Conservation (phyloP, 2,113 vertebrate genomes). For the Brachyhypopomus gauderio region DNA sequence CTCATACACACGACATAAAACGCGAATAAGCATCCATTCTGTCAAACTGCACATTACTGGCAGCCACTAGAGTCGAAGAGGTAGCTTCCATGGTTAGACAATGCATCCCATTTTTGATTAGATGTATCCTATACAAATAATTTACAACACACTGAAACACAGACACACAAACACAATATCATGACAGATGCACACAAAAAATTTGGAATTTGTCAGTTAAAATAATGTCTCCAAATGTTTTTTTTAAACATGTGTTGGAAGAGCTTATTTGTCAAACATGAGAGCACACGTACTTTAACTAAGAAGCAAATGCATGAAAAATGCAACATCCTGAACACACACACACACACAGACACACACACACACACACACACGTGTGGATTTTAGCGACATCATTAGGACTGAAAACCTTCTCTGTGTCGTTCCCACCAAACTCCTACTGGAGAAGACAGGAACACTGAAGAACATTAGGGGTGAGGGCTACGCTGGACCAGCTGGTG, state of each 20-base stretch:
- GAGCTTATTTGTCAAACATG: conserved; percentile 48
- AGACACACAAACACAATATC: conserved; percentile 6
- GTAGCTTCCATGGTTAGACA: conserved; percentile 94
- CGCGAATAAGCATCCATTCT: conserved; percentile 65
- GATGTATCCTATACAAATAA: conserved; percentile 83
- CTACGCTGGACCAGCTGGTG: background rate
- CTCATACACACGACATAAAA: conserved; percentile 70
- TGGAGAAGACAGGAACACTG: conserved; percentile 1
- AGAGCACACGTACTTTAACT: background rate
- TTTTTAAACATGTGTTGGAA: conserved; percentile 36
- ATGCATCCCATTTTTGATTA: conserved; percentile 84
- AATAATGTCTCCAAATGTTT: conserved; percentile 34
- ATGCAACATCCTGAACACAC: background rate
- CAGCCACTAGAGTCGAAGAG: conserved; percentile 90
- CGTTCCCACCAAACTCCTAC: background rate
- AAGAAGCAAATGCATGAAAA: conserved; percentile 6
- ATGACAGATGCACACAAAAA: conserved; percentile 32
- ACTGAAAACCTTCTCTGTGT: background rate
- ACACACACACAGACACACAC: background rate
- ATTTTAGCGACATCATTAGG: background rate
- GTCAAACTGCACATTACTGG: conserved; percentile 82
- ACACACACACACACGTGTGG: background rate
- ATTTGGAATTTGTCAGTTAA: conserved; percentile 60
- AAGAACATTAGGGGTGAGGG: background rate
- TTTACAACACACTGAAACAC: conserved; percentile 72